These are phyloP conservation scores for Erpobdella octoculata DNA, from an alignment of 2,888 invertebrate species.

Conservation along the genomic window DNA sequence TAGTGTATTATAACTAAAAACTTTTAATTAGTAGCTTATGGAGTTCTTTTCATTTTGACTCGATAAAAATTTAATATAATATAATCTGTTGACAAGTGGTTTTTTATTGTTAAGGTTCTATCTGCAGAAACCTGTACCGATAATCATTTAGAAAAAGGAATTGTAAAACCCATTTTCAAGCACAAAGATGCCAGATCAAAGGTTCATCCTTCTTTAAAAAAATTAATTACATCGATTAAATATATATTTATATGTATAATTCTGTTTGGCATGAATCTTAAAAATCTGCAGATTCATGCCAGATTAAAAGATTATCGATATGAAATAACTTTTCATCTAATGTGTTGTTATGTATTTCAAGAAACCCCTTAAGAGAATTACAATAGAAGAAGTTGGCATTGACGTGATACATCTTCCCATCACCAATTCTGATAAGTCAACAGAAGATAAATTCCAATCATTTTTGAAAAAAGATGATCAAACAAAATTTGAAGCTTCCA, in stretches of 20 bases:
- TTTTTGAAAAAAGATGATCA: background rate
- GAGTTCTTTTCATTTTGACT: too few species aligned
- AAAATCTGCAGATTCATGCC: background rate
- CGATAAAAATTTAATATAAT: too few species aligned
- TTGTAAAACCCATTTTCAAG: constrained; percentile 6
- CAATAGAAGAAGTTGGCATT: constrained; percentile 46
- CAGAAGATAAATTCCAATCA: constrained; percentile 25
- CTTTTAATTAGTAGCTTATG: too few species aligned
- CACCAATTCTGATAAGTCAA: background rate
- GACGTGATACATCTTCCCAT: background rate
- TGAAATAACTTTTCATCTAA: background rate
- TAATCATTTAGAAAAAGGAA: background rate
- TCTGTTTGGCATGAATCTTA: too few species aligned
- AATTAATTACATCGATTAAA: background rate
- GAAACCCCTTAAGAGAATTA: constrained; percentile 44
- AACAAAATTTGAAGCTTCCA: too few species aligned
- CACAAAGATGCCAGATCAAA: background rate
- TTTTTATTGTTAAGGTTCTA: too few species aligned
- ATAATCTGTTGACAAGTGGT: too few species aligned
- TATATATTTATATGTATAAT: too few species aligned
- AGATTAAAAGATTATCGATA: background rate
- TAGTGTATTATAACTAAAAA: too few species aligned
- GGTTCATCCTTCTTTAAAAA: background rate
- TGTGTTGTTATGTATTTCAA: constrained; percentile 30
- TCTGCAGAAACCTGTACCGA: too few species aligned